Evolutionary conservation across 2,888 invertebrate species (phyloP).

Genomic region (Psylliodes chrysocephalus): DNA sequence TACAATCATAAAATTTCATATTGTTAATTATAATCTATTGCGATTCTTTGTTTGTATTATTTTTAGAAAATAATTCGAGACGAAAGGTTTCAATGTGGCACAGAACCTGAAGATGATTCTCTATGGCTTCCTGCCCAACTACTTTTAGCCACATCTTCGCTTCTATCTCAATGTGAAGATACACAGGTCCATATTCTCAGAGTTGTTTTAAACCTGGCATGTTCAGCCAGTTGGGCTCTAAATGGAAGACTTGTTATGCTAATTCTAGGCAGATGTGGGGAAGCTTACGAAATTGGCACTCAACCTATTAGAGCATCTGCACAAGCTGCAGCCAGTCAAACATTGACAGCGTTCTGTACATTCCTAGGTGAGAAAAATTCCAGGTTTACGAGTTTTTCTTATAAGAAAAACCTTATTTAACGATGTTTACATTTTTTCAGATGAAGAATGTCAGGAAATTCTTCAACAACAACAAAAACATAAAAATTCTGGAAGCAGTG

Average conservation of each 20-base stretch:
- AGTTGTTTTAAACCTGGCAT: constrained; percentile 86
- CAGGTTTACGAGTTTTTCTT: neutral
- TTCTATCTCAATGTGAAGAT: constrained; percentile 84
- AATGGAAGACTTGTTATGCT: constrained; percentile 90
- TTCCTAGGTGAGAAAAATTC: constrained; percentile 72
- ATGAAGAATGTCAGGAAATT: constrained; percentile 82
- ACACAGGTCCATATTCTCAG: constrained; percentile 79
- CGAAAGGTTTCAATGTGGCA: constrained; percentile 89
- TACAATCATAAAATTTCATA: too few relatives aligned
- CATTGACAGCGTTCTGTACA: constrained; percentile 84
- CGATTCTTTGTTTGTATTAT: neutral
- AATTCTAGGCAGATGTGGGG: constrained; percentile 84
- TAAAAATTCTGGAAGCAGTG: constrained; percentile 65
- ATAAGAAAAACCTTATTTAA: neutral
- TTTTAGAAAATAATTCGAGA: constrained; percentile 87
- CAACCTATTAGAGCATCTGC: constrained; percentile 88
- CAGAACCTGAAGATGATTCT: constrained; percentile 92
- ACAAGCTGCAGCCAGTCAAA: constrained; percentile 90
- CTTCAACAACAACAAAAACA: constrained; percentile 66
- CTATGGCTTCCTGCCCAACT: constrained; percentile 93
- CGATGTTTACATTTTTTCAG: constrained; percentile 62
- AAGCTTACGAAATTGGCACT: constrained; percentile 82
- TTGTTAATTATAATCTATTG: too few relatives aligned
- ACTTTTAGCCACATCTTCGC: constrained; percentile 83
- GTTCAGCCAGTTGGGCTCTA: constrained; percentile 88